Percentiles rank a stretch among this genome's conserved stretches.
phyloP scores from a whole-genome alignment of 2,888 invertebrate genomes.

The Campoplex nolae region DNA sequence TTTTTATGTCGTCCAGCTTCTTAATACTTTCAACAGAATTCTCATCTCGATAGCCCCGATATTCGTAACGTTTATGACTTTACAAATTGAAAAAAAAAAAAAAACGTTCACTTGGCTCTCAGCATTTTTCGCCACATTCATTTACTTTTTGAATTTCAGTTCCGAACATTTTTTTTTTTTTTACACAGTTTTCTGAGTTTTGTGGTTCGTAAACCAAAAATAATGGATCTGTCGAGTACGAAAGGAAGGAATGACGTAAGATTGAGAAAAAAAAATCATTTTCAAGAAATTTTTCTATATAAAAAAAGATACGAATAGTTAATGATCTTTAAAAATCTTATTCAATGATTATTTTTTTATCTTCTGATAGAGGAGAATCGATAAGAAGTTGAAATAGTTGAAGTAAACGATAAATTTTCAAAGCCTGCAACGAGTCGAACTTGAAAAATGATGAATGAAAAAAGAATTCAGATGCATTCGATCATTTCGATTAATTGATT shows the following conservation, averaged over 20 bases:
- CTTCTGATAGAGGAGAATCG: not conserved
- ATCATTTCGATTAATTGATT: not conserved
- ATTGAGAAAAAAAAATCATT: too few relatives aligned
- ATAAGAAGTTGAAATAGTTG: not conserved
- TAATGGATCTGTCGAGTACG: too few relatives aligned
- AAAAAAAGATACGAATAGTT: too few relatives aligned
- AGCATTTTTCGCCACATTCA: not conserved
- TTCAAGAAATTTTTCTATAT: not conserved
- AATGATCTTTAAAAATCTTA: too few relatives aligned
- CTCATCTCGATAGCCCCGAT: not conserved
- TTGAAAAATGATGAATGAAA: not conserved
- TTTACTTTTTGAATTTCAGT: not conserved
- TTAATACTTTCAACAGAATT: not conserved
- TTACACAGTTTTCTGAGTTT: not conserved
- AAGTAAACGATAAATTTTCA: not conserved
- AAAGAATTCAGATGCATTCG: not conserved
- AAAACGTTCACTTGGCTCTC: too few relatives aligned
- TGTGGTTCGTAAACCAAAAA: not conserved
- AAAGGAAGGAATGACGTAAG: too few relatives aligned
- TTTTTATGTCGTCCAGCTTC: slow-evolving; percentile 1
- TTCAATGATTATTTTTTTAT: too few relatives aligned
- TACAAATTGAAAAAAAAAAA: not conserved
- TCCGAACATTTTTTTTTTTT: not conserved
- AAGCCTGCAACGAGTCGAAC: not conserved
- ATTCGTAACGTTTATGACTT: not conserved